phyloP scores from a whole-genome alignment of 2,888 invertebrate genomes.

The Desoria tigrina region DNA sequence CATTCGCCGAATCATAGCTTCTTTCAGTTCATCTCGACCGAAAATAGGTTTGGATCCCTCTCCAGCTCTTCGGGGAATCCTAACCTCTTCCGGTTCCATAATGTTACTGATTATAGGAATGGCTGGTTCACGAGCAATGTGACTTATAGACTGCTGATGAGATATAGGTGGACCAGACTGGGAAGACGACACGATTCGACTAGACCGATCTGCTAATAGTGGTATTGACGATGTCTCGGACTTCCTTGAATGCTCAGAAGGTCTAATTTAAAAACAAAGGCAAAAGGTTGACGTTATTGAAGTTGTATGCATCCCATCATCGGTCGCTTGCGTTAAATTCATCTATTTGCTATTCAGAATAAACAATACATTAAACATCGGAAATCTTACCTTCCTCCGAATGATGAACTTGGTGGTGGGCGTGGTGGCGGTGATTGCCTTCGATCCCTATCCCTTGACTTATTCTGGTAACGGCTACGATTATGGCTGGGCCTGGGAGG shows the following conservation, averaged over 20 bases:
- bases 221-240: too few relatives aligned
- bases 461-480: conserved; percentile 9
- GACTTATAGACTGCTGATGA: conserved; percentile 32
- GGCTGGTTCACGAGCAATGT: conserved; percentile 34
- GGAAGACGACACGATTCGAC: too few relatives aligned
- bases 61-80: conserved; percentile 45
- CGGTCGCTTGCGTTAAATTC: too few relatives aligned
- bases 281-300: too few relatives aligned
- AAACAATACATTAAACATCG: too few relatives aligned
- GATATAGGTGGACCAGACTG: too few relatives aligned
- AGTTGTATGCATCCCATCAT: too few relatives aligned
- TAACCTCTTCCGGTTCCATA: conserved; percentile 48
- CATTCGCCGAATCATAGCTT: conserved; percentile 46
- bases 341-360: too few relatives aligned
- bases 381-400: neutral
- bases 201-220: neutral
- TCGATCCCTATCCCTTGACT: conserved; percentile 16
- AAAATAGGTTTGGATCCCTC: conserved; percentile 51
- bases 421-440: too few relatives aligned
- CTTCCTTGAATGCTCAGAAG: too few relatives aligned
- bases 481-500: neutral
- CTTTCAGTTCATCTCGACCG: conserved; percentile 50
- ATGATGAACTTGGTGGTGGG: neutral
- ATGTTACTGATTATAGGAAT: conserved; percentile 46
- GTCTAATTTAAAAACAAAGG: too few relatives aligned